Evolutionary conservation across 2,113 vertebrate species (phyloP), one percentile per base, ranked within the genome.

Genomic region (Tapirus terrestris): DNA sequence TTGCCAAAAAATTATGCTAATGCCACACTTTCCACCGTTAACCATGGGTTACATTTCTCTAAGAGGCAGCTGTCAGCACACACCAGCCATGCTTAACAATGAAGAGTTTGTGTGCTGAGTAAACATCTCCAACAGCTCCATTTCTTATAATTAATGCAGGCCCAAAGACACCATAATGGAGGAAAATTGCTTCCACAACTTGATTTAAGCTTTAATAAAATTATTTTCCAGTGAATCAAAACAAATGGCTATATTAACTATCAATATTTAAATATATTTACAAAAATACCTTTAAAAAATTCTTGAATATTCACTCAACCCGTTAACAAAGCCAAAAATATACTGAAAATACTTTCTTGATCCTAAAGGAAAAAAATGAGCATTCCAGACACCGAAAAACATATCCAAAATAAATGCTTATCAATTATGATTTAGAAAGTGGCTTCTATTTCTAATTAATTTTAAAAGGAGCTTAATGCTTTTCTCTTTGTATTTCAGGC

Each of bases 1-100:
- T 5, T 81, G 63, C 96, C 98, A 97, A 77, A 61, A 98, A 98
- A 98, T 84, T 98, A 98, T 97, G 89, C 56, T 91, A 96, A 97
- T 90, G 17, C 39, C 76, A 87, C 86, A 86, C 80, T 97, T 97
- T 97, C 72, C 67, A 95, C 43, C 79, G 0, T 70, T 72, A 75
- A 88, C 96, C 61, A 61, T 6, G 77, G 60, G 94, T 93, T 97
- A 82, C 91, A 20, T 79, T 94, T 96, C 95, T 56, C 90, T 83
- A 91, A 58, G 94, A 97, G 88, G 72, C 97, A 84, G 72, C 86
- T 98, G 67, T 96, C 85, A 97, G n/a, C 76, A 75, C 8, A 12
- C 91, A 89, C 29, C 93, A 86, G 91, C 84, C 75, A 0, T 33
- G 16, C 25, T 73, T 95, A 91, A 97, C 95, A 98, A 97, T 80